A percentile compares a stretch with the other conserved stretches of the same genome.
Evolutionary conservation across 2,888 invertebrate genomes (phyloP).

Genomic region (Dendrolimus pini): DNA sequence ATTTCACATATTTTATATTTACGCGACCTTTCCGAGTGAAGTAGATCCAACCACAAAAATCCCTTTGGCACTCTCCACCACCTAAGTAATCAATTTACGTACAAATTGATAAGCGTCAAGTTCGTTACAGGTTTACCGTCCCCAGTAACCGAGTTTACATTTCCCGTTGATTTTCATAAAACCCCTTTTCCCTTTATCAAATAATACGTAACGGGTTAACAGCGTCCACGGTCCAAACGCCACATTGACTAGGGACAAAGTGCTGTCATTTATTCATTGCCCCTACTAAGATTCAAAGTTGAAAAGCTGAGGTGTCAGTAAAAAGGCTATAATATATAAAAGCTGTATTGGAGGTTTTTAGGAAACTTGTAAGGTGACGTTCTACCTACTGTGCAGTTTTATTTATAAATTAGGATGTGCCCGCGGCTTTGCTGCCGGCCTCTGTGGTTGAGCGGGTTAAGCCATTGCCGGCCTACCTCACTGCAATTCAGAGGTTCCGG

Average conservation of each 20-base stretch:
- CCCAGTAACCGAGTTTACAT: slow-evolving; percentile 24
- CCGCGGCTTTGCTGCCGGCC: too few species aligned
- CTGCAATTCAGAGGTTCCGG: too few species aligned
- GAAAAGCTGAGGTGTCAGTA: neutral
- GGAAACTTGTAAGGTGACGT: too few species aligned
- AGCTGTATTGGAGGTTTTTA: too few species aligned
- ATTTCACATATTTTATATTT: neutral
- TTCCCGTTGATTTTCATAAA: slow-evolving; percentile 38
- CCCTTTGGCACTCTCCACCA: neutral
- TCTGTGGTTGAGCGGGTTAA: too few species aligned
- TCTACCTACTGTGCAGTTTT: too few species aligned
- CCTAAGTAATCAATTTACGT: slow-evolving; percentile 3
- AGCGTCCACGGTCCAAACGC: slow-evolving; percentile 27
- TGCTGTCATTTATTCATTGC: slow-evolving; percentile 12
- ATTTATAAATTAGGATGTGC: too few species aligned
- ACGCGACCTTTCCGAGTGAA: slow-evolving; percentile 3
- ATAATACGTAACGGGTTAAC: slow-evolving; percentile 41
- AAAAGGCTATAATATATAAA: too few species aligned
- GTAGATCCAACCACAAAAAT: neutral
- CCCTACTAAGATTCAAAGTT: slow-evolving; percentile 2
- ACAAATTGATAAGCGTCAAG: slow-evolving; percentile 19
- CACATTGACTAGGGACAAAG: slow-evolving; percentile 22
- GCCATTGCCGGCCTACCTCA: too few species aligned
- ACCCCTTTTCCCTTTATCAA: slow-evolving; percentile 40
- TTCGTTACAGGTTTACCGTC: slow-evolving; percentile 25